Conservation (phyloP, 2,113 vertebrate species). For the Pseudorhombus dupliciocellatus region DNA sequence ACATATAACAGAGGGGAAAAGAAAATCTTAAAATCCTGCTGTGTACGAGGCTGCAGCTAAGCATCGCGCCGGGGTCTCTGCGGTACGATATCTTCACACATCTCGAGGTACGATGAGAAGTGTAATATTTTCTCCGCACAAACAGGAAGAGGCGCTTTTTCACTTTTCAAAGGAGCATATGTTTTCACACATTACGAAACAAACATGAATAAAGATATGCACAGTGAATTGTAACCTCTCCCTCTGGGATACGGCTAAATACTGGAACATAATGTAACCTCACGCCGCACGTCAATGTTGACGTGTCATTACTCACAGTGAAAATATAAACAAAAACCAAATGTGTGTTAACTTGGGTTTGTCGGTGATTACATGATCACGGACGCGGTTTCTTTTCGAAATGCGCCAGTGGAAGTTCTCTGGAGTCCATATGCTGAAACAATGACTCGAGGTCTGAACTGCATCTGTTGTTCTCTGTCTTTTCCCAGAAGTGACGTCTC, state of each 20-base stretch:
- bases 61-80: neutral
- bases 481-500: constrained; percentile 9
- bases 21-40: neutral
- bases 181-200: neutral
- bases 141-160: neutral
- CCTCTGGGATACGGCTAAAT: neutral
- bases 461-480: constrained; percentile 29
- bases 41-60: neutral
- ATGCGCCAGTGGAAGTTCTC: constrained; percentile 14
- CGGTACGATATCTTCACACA: neutral
- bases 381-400: constrained; percentile 8
- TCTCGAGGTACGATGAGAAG: constrained; percentile 8
- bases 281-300: neutral
- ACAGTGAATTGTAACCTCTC: no score
- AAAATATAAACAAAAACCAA: constrained; percentile 41
- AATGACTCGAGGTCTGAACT: neutral
- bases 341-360: constrained; percentile 5
- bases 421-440: constrained; percentile 2
- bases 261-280: constrained; percentile 21
- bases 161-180: neutral
- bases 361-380: constrained; percentile 25
- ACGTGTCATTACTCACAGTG: constrained; percentile 34
- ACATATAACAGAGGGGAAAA: neutral
- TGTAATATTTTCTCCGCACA: neutral
- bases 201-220: neutral